Evolutionary conservation across 2,113 vertebrate genomes (phyloP).

Genomic region (Planiliza haematocheilus): DNA sequence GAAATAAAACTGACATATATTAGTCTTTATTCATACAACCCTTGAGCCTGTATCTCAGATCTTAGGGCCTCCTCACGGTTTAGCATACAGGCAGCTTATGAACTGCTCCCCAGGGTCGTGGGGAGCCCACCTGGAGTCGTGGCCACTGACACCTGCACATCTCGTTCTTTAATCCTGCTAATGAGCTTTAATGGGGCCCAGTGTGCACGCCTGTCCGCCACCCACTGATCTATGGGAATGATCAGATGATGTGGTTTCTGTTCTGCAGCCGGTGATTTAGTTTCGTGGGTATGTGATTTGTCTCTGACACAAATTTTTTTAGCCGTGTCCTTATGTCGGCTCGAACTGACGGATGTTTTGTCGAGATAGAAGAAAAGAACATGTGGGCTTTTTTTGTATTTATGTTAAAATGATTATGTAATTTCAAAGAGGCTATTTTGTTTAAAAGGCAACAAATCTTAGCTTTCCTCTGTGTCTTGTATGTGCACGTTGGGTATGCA

Average conservation of each 20-base stretch:
- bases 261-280: constrained; percentile 19
- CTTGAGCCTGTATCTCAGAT: constrained; percentile 40
- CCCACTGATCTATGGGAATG: constrained; percentile 49
- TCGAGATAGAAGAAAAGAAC: constrained; percentile 2
- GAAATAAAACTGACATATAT: no score
- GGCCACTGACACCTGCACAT: neutral
- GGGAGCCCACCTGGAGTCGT: constrained; percentile 4
- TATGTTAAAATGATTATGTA: constrained; percentile 17
- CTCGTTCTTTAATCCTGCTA: constrained; percentile 37
- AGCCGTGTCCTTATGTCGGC: neutral
- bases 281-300: constrained; percentile 1
- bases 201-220: constrained; percentile 25
- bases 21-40: constrained; percentile 28
- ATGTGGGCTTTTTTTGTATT: constrained; percentile 17
- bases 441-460: constrained; percentile 2
- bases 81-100: neutral
- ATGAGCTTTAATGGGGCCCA: constrained; percentile 39
- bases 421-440: constrained; percentile 11
- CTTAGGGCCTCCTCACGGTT: neutral
- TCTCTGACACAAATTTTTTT: constrained; percentile 17
- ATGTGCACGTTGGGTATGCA: neutral
- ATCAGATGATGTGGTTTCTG: constrained; percentile 2
- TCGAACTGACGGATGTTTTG: constrained; percentile 41
- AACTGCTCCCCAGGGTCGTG: constrained; percentile 7
- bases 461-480: neutral